Percentiles rank a stretch among this genome's conserved stretches.
Evolutionary conservation across 2,888 invertebrate genomes (phyloP).

Genomic region (Plebejus anna): DNA sequence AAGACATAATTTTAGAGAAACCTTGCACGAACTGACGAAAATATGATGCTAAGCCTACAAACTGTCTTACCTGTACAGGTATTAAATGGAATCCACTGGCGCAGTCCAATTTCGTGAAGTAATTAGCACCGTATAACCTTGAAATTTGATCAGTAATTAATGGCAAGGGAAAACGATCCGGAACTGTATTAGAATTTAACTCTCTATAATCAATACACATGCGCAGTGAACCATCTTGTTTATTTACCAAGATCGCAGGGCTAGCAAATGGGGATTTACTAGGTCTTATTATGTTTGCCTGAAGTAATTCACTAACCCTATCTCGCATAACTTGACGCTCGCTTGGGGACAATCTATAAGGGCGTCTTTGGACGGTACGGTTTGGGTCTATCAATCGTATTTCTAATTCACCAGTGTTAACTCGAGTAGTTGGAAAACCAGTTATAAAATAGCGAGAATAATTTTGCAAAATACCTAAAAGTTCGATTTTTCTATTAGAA

Average conservation of each 20-base stretch:
- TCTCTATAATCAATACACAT: not conserved
- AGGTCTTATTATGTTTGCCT: not conserved
- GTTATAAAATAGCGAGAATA: not conserved
- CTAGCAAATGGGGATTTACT: not conserved
- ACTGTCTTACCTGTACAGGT: not conserved
- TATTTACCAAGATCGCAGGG: not conserved
- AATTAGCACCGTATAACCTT: not conserved
- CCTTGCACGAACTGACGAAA: constrained; percentile 27
- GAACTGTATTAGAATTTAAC: not conserved
- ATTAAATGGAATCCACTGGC: not conserved
- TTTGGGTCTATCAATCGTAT: not conserved
- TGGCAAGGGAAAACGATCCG: not conserved
- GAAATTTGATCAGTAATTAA: not conserved
- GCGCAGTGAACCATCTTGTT: not conserved
- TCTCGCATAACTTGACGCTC: not conserved
- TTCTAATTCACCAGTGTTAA: not conserved
- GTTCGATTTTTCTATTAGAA: not conserved
- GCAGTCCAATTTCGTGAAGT: not conserved
- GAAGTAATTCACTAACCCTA: not conserved
- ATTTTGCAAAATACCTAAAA: not conserved
- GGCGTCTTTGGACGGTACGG: not conserved
- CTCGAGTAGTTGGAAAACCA: not conserved
- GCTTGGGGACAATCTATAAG: not conserved
- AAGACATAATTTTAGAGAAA: constrained; percentile 5
- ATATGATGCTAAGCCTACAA: no score